These are phyloP conservation scores for Phthorimaea operculella DNA, from an alignment of 1,140 invertebrate species.

Conservation along the genomic window DNA sequence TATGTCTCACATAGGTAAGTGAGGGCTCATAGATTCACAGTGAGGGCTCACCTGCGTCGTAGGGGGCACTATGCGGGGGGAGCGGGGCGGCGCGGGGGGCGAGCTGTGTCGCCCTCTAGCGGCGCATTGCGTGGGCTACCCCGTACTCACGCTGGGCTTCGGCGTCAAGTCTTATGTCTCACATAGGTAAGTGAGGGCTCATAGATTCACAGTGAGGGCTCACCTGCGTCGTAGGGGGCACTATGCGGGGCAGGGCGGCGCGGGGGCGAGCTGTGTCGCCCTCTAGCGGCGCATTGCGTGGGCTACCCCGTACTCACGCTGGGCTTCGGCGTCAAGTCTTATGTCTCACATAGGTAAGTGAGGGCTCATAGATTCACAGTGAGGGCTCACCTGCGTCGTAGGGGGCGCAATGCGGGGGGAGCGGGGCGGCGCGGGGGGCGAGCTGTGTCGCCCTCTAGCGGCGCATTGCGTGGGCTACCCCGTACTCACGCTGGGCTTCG, in stretches of 20 bases:
- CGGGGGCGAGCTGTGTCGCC: slow-evolving; percentile 86
- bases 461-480: slow-evolving; percentile 99
- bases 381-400: no score
- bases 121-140: slow-evolving; percentile 98
- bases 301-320: slow-evolving; percentile 86
- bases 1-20: no score
- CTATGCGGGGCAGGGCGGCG: slow-evolving; percentile 85
- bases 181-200: no score
- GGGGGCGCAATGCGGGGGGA: slow-evolving; percentile 93
- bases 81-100: slow-evolving; percentile 75
- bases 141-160: slow-evolving; percentile 68
- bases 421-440: slow-evolving; percentile 75
- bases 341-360: no score
- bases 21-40: no score
- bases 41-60: no score
- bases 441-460: slow-evolving; percentile 97
- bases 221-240: slow-evolving; percentile 94
- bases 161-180: no score
- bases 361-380: no score
- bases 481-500: slow-evolving; percentile 58
- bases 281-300: slow-evolving; percentile 98
- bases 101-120: slow-evolving; percentile 98
- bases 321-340: no score
- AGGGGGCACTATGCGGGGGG: slow-evolving; percentile 91
- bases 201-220: no score